Percentiles rank a stretch among this genome's conserved stretches.
phyloP scores from a whole-genome alignment of 1,140 invertebrate genomes.

The Ooceraea biroi region DNA sequence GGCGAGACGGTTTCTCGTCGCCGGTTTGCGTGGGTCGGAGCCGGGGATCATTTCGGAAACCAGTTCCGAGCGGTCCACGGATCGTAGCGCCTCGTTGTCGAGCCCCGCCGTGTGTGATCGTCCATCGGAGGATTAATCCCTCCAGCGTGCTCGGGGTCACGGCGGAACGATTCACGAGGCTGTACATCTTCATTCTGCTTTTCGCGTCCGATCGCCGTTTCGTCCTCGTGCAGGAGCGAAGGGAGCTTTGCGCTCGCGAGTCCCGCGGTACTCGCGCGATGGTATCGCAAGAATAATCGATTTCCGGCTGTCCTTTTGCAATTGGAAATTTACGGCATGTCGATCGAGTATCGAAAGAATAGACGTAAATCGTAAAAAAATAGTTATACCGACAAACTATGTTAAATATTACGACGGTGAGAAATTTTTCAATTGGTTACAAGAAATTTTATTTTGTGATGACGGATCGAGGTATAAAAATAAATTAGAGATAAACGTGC shows the following conservation, averaged over 20 bases:
- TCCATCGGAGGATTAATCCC: constrained; percentile 69
- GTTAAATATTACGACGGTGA: neutral
- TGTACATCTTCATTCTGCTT: constrained; percentile 66
- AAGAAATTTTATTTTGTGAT: constrained; percentile 1
- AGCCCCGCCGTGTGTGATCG: constrained; percentile 56
- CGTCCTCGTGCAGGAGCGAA: neutral
- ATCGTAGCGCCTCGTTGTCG: constrained; percentile 52
- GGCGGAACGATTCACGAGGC: constrained; percentile 26
- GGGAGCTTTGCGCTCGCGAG: neutral
- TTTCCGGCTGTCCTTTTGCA: neutral
- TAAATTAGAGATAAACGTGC: neutral
- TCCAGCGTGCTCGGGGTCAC: constrained; percentile 65
- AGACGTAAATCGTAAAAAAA: neutral
- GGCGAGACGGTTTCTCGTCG: constrained; percentile 45
- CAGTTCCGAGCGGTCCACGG: constrained; percentile 69
- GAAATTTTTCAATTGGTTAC: neutral
- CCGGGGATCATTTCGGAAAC: constrained; percentile 71
- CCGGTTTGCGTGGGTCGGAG: constrained; percentile 54
- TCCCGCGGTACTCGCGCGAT: neutral
- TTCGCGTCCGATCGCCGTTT: constrained; percentile 38
- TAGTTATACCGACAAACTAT: neutral
- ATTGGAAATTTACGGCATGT: neutral
- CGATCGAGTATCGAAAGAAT: neutral
- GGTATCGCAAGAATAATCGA: neutral
- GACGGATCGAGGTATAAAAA: neutral